phyloP scores from a whole-genome alignment of 2,797 vertebrate genomes.

The Borostomias antarcticus region DNA sequence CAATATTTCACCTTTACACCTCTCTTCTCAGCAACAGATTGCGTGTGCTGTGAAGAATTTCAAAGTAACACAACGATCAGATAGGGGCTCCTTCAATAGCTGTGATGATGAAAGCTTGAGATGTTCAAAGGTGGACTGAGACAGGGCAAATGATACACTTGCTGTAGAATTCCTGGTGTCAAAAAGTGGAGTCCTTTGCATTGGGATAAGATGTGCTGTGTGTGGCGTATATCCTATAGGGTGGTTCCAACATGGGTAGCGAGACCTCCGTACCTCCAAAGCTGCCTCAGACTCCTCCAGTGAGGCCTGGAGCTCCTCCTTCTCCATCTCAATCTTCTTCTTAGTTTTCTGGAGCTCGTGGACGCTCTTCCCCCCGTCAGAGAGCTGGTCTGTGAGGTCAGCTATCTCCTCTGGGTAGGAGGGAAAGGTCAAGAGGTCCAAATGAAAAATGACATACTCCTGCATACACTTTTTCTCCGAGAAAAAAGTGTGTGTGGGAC shows the following conservation, averaged over 20 bases:
- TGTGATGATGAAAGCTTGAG: neutral
- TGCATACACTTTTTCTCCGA: no score
- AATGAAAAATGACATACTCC: no score
- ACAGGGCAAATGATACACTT: neutral
- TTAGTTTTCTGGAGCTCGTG: constrained; percentile 84
- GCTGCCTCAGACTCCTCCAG: constrained; percentile 83
- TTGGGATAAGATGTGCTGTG: no score
- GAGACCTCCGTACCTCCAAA: constrained; percentile 71
- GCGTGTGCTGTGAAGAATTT: neutral
- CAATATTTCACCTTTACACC: neutral
- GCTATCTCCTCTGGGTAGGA: constrained; percentile 74
- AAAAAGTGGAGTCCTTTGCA: no score
- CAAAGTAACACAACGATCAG: neutral
- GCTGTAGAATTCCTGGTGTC: no score
- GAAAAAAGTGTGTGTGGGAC: no score
- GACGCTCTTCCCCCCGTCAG: constrained; percentile 79
- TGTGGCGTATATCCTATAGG: no score
- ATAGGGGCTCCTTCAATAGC: neutral
- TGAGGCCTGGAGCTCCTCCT: constrained; percentile 82
- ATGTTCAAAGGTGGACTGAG: neutral
- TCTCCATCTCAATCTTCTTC: constrained; percentile 86
- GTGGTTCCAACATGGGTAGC: neutral
- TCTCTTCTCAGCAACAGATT: neutral
- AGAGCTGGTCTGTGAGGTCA: constrained; percentile 82
- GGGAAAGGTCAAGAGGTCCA: neutral